Evolutionary conservation across 1,140 invertebrate species (phyloP), one percentile per base, ranked within the genome.

Genomic region (Drosophila carrolli): DNA sequence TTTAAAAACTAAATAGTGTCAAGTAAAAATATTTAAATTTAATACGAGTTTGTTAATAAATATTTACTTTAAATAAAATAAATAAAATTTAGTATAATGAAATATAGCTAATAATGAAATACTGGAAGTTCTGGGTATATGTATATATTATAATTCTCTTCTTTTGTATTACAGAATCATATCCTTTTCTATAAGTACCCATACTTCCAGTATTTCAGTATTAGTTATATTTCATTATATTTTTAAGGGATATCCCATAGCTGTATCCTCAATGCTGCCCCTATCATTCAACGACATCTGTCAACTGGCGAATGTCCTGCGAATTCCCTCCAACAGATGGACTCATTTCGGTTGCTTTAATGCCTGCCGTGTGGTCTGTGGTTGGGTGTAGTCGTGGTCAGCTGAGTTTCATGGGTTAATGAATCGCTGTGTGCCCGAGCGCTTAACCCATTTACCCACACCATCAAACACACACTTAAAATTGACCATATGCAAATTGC

Each of bases 371-470:
- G 67, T 35, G 65, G 50, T 67, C 35, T 71, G 67, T 35, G 66
- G 66, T 54, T 29, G 48, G 43, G 19, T 50, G 35, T 48, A 62
- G 35, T 40, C 59, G 60, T 47, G 62, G 67, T 70, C 67, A 56
- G 67, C 7, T 57, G 65, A 37, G 44, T 40, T 70, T 27, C 44
- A 71, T 70, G 63, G 67, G 63, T 68, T 68, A 68, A 71, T 71
- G 62, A 68, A 68, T 68, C 62, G 50, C 16, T 47, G 27, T 27
- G 38, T 11, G 41, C 23, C 41, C 14, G 14, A 23, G 14, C 14
- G 4, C 56, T 66, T 62, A 27, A 11, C 16, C 19, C 11, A 13
- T 41, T 37, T 43, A 5, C 6, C 32, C 23, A 10, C 4, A 23
- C 23, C 32, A 32, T 5, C 57, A 47, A 37, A 46, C 32, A 10